Evolutionary conservation across 2,113 vertebrate genomes (phyloP).

Genomic region (Pedionomus torquatus): DNA sequence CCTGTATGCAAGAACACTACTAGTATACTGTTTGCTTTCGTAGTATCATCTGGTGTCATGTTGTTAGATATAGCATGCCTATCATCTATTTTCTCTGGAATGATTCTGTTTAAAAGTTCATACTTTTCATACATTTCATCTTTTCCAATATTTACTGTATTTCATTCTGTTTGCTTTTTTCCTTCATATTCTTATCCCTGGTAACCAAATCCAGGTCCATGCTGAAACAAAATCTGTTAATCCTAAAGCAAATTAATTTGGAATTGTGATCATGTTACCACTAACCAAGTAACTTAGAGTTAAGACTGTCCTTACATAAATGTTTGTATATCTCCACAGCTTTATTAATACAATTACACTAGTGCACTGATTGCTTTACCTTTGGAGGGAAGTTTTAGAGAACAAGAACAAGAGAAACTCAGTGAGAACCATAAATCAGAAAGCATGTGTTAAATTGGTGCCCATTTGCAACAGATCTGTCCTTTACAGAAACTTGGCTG

Average conservation of each 20-base stretch:
- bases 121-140: background rate
- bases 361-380: background rate
- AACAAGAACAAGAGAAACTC: background rate
- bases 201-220: background rate
- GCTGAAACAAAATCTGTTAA: background rate
- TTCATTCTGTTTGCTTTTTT: background rate
- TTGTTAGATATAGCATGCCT: background rate
- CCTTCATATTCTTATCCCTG: background rate
- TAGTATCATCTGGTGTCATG: background rate
- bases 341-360: background rate
- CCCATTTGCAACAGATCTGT: background rate
- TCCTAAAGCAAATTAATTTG: background rate
- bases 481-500: background rate
- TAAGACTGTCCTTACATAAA: background rate
- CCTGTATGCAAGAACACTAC: background rate
- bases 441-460: background rate
- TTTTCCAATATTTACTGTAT: background rate
- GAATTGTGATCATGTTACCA: background rate
- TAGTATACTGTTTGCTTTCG: background rate
- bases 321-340: rapidly evolving
- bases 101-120: background rate
- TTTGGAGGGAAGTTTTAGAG: background rate
- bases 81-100: too few relatives aligned
- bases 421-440: background rate
- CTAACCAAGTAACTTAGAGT: background rate